Conservation (phyloP, 2,113 vertebrate genomes). For the Rhineura floridana region DNA sequence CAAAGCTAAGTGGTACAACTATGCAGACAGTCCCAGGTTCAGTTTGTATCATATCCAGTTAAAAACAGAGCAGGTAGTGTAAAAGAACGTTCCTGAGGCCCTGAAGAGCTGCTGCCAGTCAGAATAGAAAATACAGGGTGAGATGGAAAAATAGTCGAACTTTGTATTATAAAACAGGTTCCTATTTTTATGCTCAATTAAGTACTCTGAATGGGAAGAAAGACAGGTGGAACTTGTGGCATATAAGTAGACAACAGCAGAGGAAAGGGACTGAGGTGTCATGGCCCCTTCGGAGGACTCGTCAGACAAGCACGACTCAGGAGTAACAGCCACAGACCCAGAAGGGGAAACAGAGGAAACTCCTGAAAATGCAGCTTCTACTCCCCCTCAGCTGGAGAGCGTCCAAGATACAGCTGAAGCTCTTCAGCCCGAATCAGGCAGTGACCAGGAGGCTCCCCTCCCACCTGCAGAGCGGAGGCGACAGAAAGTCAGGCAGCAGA, state of each 20-base stretch:
- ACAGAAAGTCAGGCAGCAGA: too few species aligned
- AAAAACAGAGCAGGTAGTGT: not conserved
- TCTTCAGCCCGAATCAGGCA: too few species aligned
- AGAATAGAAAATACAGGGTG: not conserved
- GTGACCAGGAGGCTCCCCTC: too few species aligned
- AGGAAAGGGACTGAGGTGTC: not conserved
- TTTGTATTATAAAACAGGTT: not conserved
- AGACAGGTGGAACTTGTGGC: not conserved
- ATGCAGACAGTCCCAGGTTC: not conserved
- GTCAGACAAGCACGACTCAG: too few species aligned
- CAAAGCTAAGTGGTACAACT: not conserved
- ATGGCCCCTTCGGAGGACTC: too few species aligned
- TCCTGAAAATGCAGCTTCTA: too few species aligned
- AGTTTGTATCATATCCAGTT: not conserved
- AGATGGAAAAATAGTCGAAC: not conserved
- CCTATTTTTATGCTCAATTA: not conserved
- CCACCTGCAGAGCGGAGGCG: too few species aligned
- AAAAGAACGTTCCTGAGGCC: not conserved
- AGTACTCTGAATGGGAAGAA: too few species aligned
- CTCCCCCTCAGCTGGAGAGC: too few species aligned
- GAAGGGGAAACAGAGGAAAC: too few species aligned
- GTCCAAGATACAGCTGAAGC: too few species aligned
- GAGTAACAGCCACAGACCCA: too few species aligned
- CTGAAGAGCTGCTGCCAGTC: not conserved
- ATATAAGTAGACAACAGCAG: not conserved